These are phyloP conservation scores for Pseudochirops corinnae DNA, from an alignment of 2,797 vertebrate genomes.

Conservation along the genomic window DNA sequence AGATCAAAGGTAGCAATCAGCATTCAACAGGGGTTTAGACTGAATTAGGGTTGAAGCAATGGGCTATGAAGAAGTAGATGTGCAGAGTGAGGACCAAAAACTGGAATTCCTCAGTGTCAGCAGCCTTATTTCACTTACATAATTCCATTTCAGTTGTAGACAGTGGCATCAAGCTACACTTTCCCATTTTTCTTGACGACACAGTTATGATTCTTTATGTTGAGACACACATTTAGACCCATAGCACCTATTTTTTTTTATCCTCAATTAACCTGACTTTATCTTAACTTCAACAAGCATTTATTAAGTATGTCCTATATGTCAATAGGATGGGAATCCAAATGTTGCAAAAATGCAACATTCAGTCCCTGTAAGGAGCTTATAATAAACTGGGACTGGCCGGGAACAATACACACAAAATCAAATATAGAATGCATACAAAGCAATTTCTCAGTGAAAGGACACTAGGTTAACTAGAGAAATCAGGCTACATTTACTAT, in stretches of 20 bases:
- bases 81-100: neutral
- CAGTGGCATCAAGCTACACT: neutral
- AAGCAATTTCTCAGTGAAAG: neutral
- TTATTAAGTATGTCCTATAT: constrained; percentile 3
- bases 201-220: neutral
- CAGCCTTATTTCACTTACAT: neutral
- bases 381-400: neutral
- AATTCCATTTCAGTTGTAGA: neutral
- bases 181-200: neutral
- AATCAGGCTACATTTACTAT: neutral
- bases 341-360: constrained; percentile 20
- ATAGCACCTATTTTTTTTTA: neutral
- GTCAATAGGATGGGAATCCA: neutral
- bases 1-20: neutral
- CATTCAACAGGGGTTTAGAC: neutral
- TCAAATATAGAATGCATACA: neutral
- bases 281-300: constrained; percentile 17
- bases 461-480: neutral
- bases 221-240: neutral
- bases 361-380: neutral
- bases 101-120: neutral
- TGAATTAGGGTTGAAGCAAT: neutral
- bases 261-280: neutral
- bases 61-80: neutral
- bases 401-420: constrained; percentile 1